Evolutionary conservation across 1,140 invertebrate species (phyloP).

Genomic region (Drosophila nasuta): DNA sequence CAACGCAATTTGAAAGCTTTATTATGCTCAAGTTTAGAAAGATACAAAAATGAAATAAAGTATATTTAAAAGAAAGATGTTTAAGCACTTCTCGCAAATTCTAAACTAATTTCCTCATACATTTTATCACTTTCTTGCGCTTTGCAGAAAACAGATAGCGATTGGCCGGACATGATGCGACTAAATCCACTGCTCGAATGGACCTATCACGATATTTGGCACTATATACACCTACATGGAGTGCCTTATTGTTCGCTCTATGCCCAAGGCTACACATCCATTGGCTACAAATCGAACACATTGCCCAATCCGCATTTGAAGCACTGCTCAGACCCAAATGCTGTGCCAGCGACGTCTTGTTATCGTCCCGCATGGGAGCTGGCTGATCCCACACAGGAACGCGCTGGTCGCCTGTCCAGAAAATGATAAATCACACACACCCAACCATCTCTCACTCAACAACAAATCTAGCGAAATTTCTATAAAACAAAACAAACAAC

Average conservation of each 20-base stretch:
- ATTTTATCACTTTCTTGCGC: too few relatives aligned
- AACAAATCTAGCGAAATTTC: too few relatives aligned
- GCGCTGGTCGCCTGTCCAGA: constrained; percentile 87
- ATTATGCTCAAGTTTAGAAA: too few relatives aligned
- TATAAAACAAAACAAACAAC: too few relatives aligned
- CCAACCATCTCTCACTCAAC: too few relatives aligned
- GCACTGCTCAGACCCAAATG: constrained; percentile 85
- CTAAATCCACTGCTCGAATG: constrained; percentile 95
- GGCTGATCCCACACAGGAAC: constrained; percentile 89
- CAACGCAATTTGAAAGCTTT: too few relatives aligned
- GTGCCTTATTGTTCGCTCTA: constrained; percentile 96
- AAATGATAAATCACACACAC: constrained; percentile 31
- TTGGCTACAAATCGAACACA: constrained; percentile 92
- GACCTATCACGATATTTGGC: constrained; percentile 95
- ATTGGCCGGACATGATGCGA: constrained; percentile 95
- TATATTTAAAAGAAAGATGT: too few relatives aligned
- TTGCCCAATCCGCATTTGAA: constrained; percentile 91
- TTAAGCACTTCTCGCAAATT: too few relatives aligned
- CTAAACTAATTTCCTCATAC: too few relatives aligned
- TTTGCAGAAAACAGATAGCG: constrained; percentile 91
- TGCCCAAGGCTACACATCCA: constrained; percentile 95
- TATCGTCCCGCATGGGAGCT: constrained; percentile 94
- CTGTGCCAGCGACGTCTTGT: constrained; percentile 10
- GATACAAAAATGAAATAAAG: too few relatives aligned
- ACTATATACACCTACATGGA: constrained; percentile 90